phyloP scores from a whole-genome alignment of 2,888 invertebrate genomes.

The Bimastos eiseni region DNA sequence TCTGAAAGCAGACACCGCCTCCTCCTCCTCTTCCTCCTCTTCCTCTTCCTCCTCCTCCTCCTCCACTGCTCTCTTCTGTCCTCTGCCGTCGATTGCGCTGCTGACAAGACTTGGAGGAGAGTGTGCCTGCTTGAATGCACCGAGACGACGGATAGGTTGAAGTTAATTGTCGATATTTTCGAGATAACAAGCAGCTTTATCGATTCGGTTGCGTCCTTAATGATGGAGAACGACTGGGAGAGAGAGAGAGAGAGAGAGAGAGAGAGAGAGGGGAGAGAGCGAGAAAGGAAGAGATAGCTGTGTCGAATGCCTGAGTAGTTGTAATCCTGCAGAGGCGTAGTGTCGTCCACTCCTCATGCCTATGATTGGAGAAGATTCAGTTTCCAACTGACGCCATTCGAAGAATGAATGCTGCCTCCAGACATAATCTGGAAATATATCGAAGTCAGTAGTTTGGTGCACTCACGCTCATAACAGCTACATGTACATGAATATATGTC shows the following conservation, averaged over 20 bases:
- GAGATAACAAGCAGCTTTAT: slow-evolving; percentile 13
- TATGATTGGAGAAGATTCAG: background rate
- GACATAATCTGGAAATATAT: background rate
- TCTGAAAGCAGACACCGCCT: background rate
- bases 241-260: background rate
- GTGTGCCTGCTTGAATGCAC: background rate
- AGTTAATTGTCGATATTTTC: slow-evolving; percentile 13
- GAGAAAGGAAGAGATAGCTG: background rate
- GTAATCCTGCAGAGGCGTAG: background rate
- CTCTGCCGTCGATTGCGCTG: background rate
- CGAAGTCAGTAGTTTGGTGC: background rate
- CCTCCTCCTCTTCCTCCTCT: background rate
- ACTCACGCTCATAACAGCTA: background rate
- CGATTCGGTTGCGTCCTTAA: background rate
- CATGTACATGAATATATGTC: background rate
- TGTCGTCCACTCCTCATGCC: background rate
- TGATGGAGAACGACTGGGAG: background rate
- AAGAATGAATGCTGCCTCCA: background rate
- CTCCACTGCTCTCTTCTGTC: background rate
- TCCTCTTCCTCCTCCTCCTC: background rate
- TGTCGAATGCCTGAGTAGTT: slow-evolving; percentile 6
- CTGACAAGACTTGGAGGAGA: background rate
- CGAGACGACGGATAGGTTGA: background rate
- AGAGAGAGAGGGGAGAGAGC: too few species aligned
- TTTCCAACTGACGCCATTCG: background rate